phyloP scores from a whole-genome alignment of 2,113 vertebrate genomes.

The Grus americana region DNA sequence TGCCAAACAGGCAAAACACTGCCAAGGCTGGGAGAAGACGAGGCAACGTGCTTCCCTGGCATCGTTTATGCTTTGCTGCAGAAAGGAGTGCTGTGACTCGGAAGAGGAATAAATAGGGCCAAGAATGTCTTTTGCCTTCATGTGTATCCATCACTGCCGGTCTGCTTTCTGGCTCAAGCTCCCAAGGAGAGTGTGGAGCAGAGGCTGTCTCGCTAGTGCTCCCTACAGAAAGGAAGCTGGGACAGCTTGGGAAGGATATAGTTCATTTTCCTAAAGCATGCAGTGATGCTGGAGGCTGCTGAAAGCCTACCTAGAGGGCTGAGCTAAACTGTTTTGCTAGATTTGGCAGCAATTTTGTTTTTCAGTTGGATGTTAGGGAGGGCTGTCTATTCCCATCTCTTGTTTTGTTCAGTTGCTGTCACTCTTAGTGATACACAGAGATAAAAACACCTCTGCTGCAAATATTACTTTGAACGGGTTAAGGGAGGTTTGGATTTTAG shows the following conservation, averaged over 20 bases:
- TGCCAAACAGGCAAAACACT: background rate
- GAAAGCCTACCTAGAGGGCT: background rate
- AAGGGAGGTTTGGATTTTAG: background rate
- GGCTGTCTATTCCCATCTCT: background rate
- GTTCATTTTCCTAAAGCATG: background rate
- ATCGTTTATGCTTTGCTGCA: background rate
- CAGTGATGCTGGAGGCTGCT: background rate
- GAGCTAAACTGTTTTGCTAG: background rate
- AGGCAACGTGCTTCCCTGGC: background rate
- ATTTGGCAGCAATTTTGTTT: background rate
- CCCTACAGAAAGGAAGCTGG: background rate
- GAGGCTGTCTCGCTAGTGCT: background rate
- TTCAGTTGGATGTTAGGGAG: background rate
- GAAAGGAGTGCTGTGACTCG: background rate
- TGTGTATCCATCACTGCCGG: background rate
- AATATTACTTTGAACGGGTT: background rate
- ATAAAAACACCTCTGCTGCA: background rate
- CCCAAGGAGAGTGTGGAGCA: background rate
- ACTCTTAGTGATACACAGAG: background rate
- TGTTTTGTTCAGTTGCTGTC: background rate
- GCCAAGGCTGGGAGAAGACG: background rate
- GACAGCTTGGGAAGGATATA: fast-evolving
- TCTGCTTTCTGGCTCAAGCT: background rate
- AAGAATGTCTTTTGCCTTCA: background rate
- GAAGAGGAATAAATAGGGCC: background rate